Conservation (phyloP, 2,113 vertebrate species). For the Tiliqua scincoides region DNA sequence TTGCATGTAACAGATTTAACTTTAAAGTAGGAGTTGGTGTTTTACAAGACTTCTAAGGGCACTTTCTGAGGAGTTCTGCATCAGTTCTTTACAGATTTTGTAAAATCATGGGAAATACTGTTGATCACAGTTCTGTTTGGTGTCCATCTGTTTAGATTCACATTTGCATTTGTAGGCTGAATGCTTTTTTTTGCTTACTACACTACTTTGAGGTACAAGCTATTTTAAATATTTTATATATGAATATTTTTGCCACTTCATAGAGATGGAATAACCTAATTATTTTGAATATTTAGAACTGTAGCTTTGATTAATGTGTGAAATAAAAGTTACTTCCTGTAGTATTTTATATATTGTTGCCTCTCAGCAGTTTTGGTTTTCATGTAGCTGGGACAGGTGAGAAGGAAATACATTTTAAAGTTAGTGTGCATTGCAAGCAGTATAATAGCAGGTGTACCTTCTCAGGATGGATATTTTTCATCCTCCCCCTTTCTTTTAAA, state of each 20-base stretch:
- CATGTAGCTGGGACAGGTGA: not conserved
- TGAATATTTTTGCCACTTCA: not conserved
- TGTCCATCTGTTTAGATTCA: not conserved
- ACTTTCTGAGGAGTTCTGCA: not conserved
- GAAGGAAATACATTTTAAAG: not conserved
- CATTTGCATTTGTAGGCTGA: not conserved
- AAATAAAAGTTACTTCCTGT: not conserved
- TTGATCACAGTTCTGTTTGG: not conserved
- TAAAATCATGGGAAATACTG: conserved; percentile 19
- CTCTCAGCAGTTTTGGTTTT: not conserved
- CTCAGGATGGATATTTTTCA: not conserved
- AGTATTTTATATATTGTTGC: not conserved
- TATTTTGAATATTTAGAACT: not conserved
- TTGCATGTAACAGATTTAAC: conserved; percentile 46
- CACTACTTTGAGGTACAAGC: not conserved
- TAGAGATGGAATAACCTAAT: not conserved
- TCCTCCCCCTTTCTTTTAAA: rapidly evolving
- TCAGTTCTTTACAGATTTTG: conserved; percentile 44
- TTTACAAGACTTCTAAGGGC: conserved; percentile 16
- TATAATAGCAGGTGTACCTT: not conserved
- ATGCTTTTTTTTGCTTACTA: not conserved
- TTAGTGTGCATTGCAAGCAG: not conserved
- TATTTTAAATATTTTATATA: not conserved
- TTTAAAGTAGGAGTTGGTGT: conserved; percentile 59
- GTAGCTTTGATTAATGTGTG: conserved; percentile 6